A percentile compares a stretch with the other conserved stretches of the same genome.
Evolutionary conservation across 2,797 vertebrate genomes (phyloP).

Genomic region (Chrysocyon brachyurus): DNA sequence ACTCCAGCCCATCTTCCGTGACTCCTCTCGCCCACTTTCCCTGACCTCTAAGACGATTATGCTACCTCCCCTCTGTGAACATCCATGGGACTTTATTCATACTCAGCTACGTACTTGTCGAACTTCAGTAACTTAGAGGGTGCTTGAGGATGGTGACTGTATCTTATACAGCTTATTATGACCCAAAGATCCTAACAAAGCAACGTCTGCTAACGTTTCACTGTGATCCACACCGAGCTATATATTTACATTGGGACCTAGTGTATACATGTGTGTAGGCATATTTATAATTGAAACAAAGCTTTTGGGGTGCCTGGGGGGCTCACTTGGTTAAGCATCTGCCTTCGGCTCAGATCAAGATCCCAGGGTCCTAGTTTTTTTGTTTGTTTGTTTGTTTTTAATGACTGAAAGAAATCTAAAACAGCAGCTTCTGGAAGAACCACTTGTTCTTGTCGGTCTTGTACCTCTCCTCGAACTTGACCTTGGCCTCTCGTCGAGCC

Average conservation of each 20-base stretch:
- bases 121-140: background rate
- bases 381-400: too few species aligned
- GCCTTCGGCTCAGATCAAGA: too few species aligned
- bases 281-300: conserved; percentile 43
- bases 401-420: too few species aligned
- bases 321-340: too few species aligned
- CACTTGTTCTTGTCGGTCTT: too few species aligned
- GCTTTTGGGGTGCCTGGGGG: background rate
- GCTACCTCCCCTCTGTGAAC: background rate
- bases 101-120: background rate
- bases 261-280: background rate
- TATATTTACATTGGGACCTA: background rate
- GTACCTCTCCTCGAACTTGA: too few species aligned
- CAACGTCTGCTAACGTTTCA: background rate
- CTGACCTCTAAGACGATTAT: background rate
- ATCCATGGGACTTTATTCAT: background rate
- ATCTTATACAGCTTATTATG: background rate
- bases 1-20: background rate
- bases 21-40: background rate
- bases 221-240: background rate
- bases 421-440: too few species aligned
- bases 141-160: background rate
- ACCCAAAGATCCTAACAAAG: background rate
- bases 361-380: too few species aligned
- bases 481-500: too few species aligned